phyloP scores from a whole-genome alignment of 2,113 vertebrate species.

The Trinectes maculatus region DNA sequence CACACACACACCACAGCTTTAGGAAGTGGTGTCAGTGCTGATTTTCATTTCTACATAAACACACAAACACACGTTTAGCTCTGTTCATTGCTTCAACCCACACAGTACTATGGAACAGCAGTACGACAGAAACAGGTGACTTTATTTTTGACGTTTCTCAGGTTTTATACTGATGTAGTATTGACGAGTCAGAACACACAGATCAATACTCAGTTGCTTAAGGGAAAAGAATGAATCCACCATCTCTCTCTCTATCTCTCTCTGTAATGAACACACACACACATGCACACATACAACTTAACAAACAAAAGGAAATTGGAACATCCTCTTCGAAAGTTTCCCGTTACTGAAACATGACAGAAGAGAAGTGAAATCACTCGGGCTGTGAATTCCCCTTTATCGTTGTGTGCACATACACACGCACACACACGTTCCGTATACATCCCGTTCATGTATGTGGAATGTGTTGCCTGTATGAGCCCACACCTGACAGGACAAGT shows the following conservation, averaged over 20 bases:
- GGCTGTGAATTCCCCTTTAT: constrained; percentile 56
- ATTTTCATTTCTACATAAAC: constrained; percentile 47
- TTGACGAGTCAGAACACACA: too few species aligned
- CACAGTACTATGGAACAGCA: neutral
- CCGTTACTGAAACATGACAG: constrained; percentile 49
- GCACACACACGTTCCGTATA: constrained; percentile 5
- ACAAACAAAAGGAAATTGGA: constrained; percentile 46
- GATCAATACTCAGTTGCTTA: too few species aligned
- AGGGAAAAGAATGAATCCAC: too few species aligned
- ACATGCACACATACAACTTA: neutral
- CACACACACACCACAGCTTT: constrained; percentile 18
- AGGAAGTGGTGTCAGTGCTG: constrained; percentile 45
- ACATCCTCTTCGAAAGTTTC: constrained; percentile 65
- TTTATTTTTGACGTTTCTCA: constrained; percentile 15
- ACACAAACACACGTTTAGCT: neutral
- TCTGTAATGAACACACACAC: neutral
- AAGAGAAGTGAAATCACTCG: constrained; percentile 77
- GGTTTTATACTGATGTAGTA: neutral
- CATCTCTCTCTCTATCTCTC: too few species aligned
- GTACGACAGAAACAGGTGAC: neutral
- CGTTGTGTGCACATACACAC: neutral
- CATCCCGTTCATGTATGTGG: too few species aligned
- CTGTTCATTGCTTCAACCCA: neutral
- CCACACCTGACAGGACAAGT: neutral
- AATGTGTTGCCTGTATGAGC: neutral